Base-by-base conservation (phyloP, 2,888 invertebrate species). In the Platycnemis pennipes region DNA sequence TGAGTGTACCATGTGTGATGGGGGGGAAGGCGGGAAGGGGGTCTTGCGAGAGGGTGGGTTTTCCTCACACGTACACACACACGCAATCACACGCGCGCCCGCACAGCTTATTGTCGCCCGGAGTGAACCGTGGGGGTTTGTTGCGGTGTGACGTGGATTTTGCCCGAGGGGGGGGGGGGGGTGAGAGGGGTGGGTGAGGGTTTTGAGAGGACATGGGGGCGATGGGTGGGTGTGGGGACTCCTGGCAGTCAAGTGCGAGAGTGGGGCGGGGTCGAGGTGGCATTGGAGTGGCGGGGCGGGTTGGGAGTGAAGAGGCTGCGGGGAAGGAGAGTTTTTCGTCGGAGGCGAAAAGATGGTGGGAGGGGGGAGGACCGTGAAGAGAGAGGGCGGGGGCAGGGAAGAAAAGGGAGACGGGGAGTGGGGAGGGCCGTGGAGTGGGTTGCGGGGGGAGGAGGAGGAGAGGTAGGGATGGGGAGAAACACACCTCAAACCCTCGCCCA, bases 371-470 rank as follows among this genome's bases (percentile, higher is more conserved):
- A 13, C 63, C n/a, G 31, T 31, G 63, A 69, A 44, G 69, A 37
- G 56, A 19, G 91, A 31, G 31, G 88, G n/a, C n/a, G n/a, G n/a
- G n/a, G n/a, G n/a, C n/a, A n/a, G n/a, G n/a, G n/a, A n/a, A n/a
- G n/a, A n/a, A n/a, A n/a, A n/a, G n/a, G 4, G 77, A 95, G 94
- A 94, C 37, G 88, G 87, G 49, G 44, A 44, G 88, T 94, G 94
- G 44, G 26, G n/a, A 88, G 94, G 88, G 94, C 96, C 96, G 96
- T 96, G 96, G 96, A 96, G 96, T 95, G 94, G 91, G 94, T 94
- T 53, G 86, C 94, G 89, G 63, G 94, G 94, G 86, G 63, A n/a
- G 31, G 94, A 45, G 49, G 88, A 31, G 69, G 63, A 42, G 19
- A 63, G 53, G 22, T 26, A 13, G 85, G 63, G 49, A 26, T n/a